These are phyloP conservation scores for Peucedramus taeniatus DNA, from an alignment of 2,113 vertebrate genomes.

Conservation along the genomic window DNA sequence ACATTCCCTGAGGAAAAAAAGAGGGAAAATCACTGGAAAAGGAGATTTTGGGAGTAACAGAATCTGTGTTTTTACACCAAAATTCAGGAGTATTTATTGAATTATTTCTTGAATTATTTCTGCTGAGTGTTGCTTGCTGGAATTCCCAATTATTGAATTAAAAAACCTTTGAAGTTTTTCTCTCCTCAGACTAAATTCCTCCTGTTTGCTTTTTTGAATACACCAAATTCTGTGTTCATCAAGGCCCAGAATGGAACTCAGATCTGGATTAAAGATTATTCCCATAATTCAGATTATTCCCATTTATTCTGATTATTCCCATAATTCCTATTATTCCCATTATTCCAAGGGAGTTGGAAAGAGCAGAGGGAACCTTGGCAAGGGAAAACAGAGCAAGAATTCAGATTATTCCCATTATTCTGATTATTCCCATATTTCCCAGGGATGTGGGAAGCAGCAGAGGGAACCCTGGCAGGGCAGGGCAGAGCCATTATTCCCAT, in stretches of 20 bases:
- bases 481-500: too few relatives aligned
- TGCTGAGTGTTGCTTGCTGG: too few relatives aligned
- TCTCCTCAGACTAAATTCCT: too few relatives aligned
- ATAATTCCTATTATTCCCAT: neutral
- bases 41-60: neutral
- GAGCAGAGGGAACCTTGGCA: neutral
- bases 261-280: neutral
- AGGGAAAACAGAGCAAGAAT: neutral
- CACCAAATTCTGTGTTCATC: too few relatives aligned
- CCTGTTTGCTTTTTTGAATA: too few relatives aligned
- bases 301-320: too few relatives aligned
- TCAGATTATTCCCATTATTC: neutral
- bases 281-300: too few relatives aligned
- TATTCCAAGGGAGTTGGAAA: neutral
- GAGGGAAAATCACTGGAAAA: neutral
- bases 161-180: neutral
- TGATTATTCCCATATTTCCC: too few relatives aligned
- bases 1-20: neutral
- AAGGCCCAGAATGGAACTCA: too few relatives aligned
- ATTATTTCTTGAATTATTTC: neutral
- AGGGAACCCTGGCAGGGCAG: too few relatives aligned
- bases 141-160: neutral
- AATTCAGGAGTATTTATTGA: fast-evolving
- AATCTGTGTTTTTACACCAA: neutral
- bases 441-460: too few relatives aligned